Evolutionary conservation across 2,797 vertebrate species (phyloP), one percentile per base, ranked within the genome.

Genomic region (Coregonus suidteri): DNA sequence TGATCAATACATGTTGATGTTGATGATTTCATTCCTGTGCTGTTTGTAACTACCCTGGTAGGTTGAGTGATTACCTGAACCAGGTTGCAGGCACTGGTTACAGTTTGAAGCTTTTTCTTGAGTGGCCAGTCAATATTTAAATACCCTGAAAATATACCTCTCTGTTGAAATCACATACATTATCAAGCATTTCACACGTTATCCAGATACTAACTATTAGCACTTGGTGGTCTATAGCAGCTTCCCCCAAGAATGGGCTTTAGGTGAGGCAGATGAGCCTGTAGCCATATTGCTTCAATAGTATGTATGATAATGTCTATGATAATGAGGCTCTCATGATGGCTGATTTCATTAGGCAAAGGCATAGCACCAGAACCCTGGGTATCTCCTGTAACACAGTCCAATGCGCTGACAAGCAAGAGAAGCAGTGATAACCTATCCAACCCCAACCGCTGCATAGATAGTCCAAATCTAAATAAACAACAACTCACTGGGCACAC

Each of bases 311-410:
- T 89, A 86, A 91, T 87, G 88, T 86, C 89, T 85, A 11, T 47
- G 41, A 47, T 47, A 47, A 47, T 47, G 41, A 47, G 41, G 41
- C 41, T 47, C 31, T 52, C 85, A 83, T 85, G 87, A 72, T 74
- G 88, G 82, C 25, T 87, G 87, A 90, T 91, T 91, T 88, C 85
- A 91, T 91, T 90, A 89, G 82, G 78, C 77, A 73, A 77, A 85
- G 83, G 78, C 86, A 81, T 87, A 89, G 90, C 90, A 86, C 85
- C 75, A 52, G 86, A 66, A 85, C 84, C 81, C 81, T 67, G 78
- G 82, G 90, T 87, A 82, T 87, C 80, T 89, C 84, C 77, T 84
- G 88, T 83, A 89, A 91, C 90, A 86, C 77, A 78, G 82, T 79
- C 86, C 85, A 91, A 91, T 78, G 81, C 81, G 59, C 6, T 81